Evolutionary conservation across 2,888 invertebrate genomes (phyloP), one percentile per base, ranked within the genome.

Genomic region (Cataglyphis altisquamis): DNA sequence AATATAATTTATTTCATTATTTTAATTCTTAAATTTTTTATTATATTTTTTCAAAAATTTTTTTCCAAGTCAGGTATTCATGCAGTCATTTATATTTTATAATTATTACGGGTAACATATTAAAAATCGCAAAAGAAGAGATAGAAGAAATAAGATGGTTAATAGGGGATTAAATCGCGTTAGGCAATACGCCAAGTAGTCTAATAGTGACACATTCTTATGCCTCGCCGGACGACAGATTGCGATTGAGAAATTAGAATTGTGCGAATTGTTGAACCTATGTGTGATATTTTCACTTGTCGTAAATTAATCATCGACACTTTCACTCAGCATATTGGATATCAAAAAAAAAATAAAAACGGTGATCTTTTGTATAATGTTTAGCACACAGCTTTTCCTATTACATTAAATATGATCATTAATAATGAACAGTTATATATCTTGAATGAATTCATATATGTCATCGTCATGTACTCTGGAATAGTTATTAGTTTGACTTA

Each of bases 161-260:
- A 83, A 74, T 75, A 81, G 80, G 73, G 89, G 84, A 85, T 85
- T 82, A 87, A 77, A 82, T 84, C 48, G 72, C 77, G 68, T 84
- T 85, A 85, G 89, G 88, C 90, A 86, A 64, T 73, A 21, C 52
- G 89, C 89, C 89, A 89, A 85, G 74, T 55, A 82, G 48, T 75
- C 87, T 89, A 88, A 89, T 89, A 84, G 87, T 83, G 68, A 88
- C 73, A 88, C 90, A 86, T 89, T 89, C 89, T 88, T 89, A 78
- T 72, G 84, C 83, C 87, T 87, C 83, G 75, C 70, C 85, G 63
- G 55, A 64, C 83, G 90, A 90, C 85, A 87, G 86, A 88, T 87
- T 68, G 86, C 85, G 48, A 75, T 83, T 77, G 84, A 85, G 84
- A 84, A 86, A 88, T 82, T 82, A 74, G 74, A n/a, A 67, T 82